phyloP scores from a whole-genome alignment of 1,140 invertebrate species.

The Cotesia vestalis region DNA sequence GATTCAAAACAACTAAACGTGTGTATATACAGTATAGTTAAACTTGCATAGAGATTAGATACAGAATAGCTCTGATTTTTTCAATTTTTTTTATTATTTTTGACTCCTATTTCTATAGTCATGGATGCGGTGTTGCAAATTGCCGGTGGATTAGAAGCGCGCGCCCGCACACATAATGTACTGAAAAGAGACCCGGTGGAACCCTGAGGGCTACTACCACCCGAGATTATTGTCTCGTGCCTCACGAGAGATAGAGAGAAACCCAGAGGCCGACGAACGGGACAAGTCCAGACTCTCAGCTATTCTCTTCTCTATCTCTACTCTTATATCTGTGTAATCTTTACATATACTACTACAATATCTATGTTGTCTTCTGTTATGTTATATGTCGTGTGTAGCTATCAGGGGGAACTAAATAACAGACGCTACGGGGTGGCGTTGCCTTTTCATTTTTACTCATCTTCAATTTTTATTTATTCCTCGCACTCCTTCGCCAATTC shows the following conservation, averaged over 20 bases:
- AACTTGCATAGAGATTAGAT: background rate
- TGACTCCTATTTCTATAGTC: conserved; percentile 32
- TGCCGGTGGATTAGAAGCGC: conserved; percentile 53
- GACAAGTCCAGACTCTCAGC: background rate
- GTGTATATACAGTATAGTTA: background rate
- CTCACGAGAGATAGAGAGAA: conserved; percentile 43
- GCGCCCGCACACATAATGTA: conserved; percentile 43
- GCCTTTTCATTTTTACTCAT: conserved; percentile 15
- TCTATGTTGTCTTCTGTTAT: background rate
- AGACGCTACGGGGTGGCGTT: conserved; percentile 29
- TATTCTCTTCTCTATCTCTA: background rate
- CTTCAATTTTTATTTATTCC: background rate
- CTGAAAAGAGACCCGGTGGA: conserved; percentile 3
- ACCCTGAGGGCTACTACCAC: conserved; percentile 26
- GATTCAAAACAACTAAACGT: background rate
- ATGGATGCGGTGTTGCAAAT: conserved; percentile 44
- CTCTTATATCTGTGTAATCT: background rate
- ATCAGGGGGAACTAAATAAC: conserved; percentile 25
- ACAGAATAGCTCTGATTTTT: conserved; percentile 12
- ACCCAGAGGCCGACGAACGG: conserved; percentile 1
- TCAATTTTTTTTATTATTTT: conserved; percentile 25
- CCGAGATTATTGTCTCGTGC: conserved; percentile 55
- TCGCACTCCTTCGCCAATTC: background rate
- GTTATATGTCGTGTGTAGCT: background rate
- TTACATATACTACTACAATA: too few species aligned